Base-by-base conservation (phyloP, 2,888 invertebrate species). In the Chloroclystis v-ata region DNA sequence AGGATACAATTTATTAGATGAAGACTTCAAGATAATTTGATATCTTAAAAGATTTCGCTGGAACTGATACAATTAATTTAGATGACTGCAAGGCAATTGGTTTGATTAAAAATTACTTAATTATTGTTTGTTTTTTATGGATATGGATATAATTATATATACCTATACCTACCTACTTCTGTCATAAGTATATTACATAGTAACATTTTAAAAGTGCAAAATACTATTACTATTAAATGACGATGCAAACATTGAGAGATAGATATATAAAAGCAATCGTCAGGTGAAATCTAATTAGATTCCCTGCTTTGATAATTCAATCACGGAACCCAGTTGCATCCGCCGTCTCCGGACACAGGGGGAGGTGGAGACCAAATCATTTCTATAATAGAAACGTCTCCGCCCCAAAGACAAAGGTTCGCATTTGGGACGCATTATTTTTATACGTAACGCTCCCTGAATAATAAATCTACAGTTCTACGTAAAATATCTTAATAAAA, bases 401-500 rank as follows among this genome's bases (percentile, higher is more conserved):
- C 75, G 72, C 73, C 76, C 78, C 73, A 61, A 61, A 78, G 74
- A 82, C 83, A 82, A 82, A 82, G 81, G 77, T 75, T 75, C 66
- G 71, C 72, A 69, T 72, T 76, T 20, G 84, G 83, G 82, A 82
- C 81, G 76, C 76, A 67, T 83, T 81, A 83, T 82, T 83, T 81
- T 83, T 84, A 82, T 83, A 79, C 66, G 74, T 65, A 69, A 84
- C 86, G 82, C 65, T 64, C 56, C 54, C 69, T 69, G 86, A 85
- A 86, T 86, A 86, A 76, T 78, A 84, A 86, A 71, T 67, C 61
- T 54, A 63, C 67, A 60, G 65, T 60, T 80, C 78, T 76, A 72
- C 75, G 78, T 78, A 84, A 82, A 73, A 85, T 83, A 78, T 82
- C 82, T 82, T 82, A 78, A 83, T 83, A 82, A 78, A 79, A 72